Percentiles rank a stretch among this genome's conserved stretches.
Evolutionary conservation across 2,797 vertebrate genomes (phyloP).

Genomic region (Tangara arthus): DNA sequence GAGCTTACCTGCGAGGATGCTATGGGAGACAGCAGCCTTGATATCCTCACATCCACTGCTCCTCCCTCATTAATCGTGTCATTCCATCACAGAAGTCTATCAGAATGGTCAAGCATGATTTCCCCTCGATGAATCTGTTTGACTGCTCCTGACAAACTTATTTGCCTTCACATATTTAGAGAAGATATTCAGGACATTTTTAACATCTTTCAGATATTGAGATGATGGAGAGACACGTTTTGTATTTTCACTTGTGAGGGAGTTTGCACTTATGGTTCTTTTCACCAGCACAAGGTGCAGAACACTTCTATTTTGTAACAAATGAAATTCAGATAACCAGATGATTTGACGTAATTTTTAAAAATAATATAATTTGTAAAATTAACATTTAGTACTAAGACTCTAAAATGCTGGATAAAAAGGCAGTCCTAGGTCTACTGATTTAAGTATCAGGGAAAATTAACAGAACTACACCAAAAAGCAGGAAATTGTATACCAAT

Average conservation of each 20-base stretch:
- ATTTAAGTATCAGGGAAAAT: background rate
- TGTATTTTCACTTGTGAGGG: background rate
- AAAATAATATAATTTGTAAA: background rate
- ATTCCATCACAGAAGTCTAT: background rate
- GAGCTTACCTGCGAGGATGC: background rate
- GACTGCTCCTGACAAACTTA: background rate
- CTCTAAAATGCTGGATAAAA: background rate
- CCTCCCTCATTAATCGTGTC: background rate
- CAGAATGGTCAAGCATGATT: background rate
- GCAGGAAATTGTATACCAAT: background rate
- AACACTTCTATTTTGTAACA: background rate
- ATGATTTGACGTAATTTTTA: background rate
- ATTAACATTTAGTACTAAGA: background rate
- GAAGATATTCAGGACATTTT: background rate
- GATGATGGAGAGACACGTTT: background rate
- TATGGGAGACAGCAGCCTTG: background rate
- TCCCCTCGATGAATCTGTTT: background rate
- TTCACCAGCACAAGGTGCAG: background rate
- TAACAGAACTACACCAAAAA: background rate
- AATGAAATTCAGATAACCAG: background rate
- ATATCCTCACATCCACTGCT: background rate
- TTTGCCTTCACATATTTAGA: background rate
- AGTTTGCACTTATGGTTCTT: background rate
- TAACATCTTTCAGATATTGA: background rate
- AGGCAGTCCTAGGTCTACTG: background rate